These are phyloP conservation scores for Nemapogon koenigi DNA, from an alignment of 2,888 invertebrate genomes.

Conservation along the genomic window DNA sequence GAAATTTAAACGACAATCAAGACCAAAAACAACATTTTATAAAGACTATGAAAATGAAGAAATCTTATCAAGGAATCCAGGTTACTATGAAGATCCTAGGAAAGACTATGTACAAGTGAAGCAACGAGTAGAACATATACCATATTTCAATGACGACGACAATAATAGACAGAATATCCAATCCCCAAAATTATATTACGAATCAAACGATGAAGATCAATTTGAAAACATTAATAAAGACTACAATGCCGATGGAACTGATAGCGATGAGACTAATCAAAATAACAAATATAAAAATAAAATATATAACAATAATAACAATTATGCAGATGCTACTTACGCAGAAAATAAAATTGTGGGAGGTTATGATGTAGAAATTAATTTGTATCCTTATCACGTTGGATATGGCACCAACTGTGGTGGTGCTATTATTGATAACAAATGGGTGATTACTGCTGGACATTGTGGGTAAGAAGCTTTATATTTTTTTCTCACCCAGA, in stretches of 20 bases:
- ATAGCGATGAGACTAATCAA: background rate
- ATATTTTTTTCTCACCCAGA: background rate
- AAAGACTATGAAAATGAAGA: too few relatives aligned
- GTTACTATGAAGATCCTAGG: too few relatives aligned
- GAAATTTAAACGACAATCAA: too few relatives aligned
- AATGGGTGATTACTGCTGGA: slow-evolving; percentile 50
- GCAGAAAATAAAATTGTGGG: slow-evolving; percentile 46
- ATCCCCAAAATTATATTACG: too few relatives aligned
- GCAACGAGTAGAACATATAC: too few relatives aligned
- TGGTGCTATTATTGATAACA: slow-evolving; percentile 43
- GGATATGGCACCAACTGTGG: slow-evolving; percentile 51
- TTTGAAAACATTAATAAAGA: background rate
- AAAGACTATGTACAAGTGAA: too few relatives aligned
- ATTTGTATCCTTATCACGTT: slow-evolving; percentile 49
- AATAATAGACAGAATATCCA: too few relatives aligned
- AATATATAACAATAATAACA: too few relatives aligned
- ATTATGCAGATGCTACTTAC: background rate
- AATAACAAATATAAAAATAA: too few relatives aligned
- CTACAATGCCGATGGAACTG: background rate
- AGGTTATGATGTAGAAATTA: slow-evolving; percentile 44
- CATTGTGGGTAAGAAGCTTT: slow-evolving; percentile 47
- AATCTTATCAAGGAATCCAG: too few relatives aligned
- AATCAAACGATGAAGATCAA: too few relatives aligned
- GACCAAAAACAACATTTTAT: too few relatives aligned
- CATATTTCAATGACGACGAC: background rate